Evolutionary conservation across 2,888 invertebrate genomes (phyloP), one percentile per base, ranked within the genome.

Genomic region (Andrena haemorrhoa): DNA sequence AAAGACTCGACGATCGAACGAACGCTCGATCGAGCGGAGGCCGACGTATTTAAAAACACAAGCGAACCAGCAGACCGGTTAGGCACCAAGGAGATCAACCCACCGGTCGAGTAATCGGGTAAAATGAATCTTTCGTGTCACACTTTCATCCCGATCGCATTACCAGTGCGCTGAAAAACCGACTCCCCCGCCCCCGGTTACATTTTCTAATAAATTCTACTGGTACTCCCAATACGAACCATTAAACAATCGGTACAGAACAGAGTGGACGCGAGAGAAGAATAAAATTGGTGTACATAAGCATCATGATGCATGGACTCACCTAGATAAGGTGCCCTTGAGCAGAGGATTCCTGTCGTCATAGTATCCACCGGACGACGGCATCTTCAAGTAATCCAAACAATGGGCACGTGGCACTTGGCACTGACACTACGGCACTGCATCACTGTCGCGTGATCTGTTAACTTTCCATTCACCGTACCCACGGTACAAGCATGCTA

Each of bases 301-400:
- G 41, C 1, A 41, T 5, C 1, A 16, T 4, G 41, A 4, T 41
- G 41, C 41, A 41, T 41, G 49, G 8, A 87, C 93, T 93, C 92
- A 95, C 95, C 95, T 95, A 90, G 95, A 94, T 91, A 95, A 93
- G 83, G 95, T 95, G 92, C 95, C 95, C 94, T 95, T 95, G 91
- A 95, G 94, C 89, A 95, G 93, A 89, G 95, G 95, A 94, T 95
- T 95, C 89, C 95, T 94, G 89, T 95, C 95, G 91, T 94, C 94
- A 93, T 95, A 95, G 92, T 95, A 95, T 90, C 95, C 94, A 85
- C 95, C 94, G 93, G 93, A 91, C 88, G 92, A 93, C 87, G 92
- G 87, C 93, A 93, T 92, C 91, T 92, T 93, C 92, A 93, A 91
- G 93, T 93, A 93, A 93, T 93, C 93, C 93, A 92, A 92, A 86